Evolutionary conservation across 23 tunicate genomes (phyloP).

Genomic region (Corella eumyota): DNA sequence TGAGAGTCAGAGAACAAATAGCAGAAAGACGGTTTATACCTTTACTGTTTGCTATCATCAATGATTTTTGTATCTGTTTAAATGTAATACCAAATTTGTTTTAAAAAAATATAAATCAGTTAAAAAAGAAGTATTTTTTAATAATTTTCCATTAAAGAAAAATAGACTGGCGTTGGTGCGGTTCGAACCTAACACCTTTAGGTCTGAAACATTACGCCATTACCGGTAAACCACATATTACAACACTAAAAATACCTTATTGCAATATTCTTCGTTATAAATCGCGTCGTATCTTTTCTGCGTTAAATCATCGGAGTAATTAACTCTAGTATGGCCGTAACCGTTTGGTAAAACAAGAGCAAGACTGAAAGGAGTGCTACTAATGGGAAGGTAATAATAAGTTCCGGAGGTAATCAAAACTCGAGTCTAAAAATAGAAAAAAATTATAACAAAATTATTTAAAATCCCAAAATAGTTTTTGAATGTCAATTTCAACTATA

Average conservation of each 20-base stretch:
- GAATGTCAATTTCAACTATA: too few relatives aligned
- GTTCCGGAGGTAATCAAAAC: slow-evolving; percentile 8
- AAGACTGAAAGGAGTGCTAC: slow-evolving; percentile 41
- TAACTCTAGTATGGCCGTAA: slow-evolving; percentile 61
- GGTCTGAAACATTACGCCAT: too few relatives aligned
- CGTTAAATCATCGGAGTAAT: slow-evolving; percentile 12
- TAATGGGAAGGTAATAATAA: slow-evolving; percentile 41
- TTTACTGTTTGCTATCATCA: slow-evolving; percentile 2
- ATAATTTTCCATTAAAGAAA: not conserved
- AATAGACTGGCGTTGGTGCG: too few relatives aligned
- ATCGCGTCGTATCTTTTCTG: slow-evolving; percentile 16
- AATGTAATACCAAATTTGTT: not conserved
- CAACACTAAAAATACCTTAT: too few relatives aligned
- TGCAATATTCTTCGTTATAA: slow-evolving; percentile 32
- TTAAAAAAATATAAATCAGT: not conserved
- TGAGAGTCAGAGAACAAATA: slow-evolving; percentile 42
- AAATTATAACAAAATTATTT: too few relatives aligned
- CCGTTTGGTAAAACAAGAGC: slow-evolving; percentile 40
- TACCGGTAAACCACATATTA: too few relatives aligned
- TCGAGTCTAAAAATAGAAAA: slow-evolving; percentile 13
- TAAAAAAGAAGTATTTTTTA: not conserved
- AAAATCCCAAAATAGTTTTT: too few relatives aligned
- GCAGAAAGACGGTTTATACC: slow-evolving; percentile 40
- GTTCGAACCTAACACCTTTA: too few relatives aligned
- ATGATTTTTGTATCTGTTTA: slow-evolving; percentile 26